Conservation (phyloP, 2,113 vertebrate genomes). For the Mionectes macconnelli region DNA sequence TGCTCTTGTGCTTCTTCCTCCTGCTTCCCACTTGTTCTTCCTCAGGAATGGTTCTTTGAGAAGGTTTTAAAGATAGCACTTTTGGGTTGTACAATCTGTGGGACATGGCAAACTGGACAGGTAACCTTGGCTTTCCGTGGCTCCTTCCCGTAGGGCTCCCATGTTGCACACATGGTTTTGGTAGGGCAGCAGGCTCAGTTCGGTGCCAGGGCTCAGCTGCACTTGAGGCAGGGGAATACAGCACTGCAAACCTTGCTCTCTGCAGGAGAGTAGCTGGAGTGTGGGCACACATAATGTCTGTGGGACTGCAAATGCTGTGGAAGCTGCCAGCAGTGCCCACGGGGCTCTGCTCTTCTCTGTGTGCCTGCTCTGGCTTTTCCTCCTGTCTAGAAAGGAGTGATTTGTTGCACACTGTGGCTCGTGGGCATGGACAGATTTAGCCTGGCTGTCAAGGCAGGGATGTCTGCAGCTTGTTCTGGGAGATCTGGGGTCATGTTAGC, state of each 20-base stretch:
- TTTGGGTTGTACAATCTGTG: accelerated
- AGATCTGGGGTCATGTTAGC: neutral
- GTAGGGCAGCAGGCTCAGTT: neutral
- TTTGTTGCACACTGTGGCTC: neutral
- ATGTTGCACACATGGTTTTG: accelerated
- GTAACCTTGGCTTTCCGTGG: neutral
- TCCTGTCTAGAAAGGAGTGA: neutral
- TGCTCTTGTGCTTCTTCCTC: neutral
- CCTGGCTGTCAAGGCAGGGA: neutral
- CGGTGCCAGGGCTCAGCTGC: neutral
- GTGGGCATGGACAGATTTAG: neutral
- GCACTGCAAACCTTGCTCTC: neutral
- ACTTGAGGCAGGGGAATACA: neutral
- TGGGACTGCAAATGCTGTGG: accelerated
- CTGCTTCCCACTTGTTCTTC: neutral
- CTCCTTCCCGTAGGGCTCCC: neutral
- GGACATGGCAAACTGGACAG: neutral
- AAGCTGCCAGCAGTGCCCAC: accelerated
- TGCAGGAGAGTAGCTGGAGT: neutral
- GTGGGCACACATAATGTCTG: accelerated
- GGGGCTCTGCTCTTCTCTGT: neutral
- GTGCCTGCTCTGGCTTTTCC: neutral
- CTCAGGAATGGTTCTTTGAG: neutral
- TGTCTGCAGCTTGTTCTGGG: neutral
- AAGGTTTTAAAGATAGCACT: neutral